Base-by-base conservation (phyloP, 2,888 invertebrate species). In the Luperina testacea region DNA sequence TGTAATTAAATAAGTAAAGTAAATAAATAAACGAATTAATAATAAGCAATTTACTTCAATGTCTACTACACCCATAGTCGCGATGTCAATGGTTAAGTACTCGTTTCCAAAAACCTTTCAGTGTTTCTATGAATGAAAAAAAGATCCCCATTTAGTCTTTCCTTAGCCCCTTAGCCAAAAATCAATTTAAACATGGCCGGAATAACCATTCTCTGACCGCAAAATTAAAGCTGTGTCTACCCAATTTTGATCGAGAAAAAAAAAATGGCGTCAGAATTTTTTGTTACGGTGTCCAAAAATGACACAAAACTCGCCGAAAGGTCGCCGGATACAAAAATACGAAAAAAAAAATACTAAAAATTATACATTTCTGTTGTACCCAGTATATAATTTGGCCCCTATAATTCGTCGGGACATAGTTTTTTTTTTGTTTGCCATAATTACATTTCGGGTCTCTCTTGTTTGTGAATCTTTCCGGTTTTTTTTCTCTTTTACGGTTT, bases 351-450 rank as follows among this genome's bases (percentile, higher is more conserved):
- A 91, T 64, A 81, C 73, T 84, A 88, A 86, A 91, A 89, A 91
- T 92, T 91, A 92, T 90, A 83, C 80, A 82, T 75, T 77, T 86
- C 83, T 78, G 83, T 72, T 72, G 63, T 83, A 80, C 76, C 61
- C 42, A 74, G 86, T 86, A 88, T 95, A 95, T 95, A 95, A 95
- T 95, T 95, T 95, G 88, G 91, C 89, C 92, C 92, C 94, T 93
- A 94, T 95, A 95, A 95, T 95, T 94, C 92, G 91, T 81, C 90
- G 90, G 90, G 92, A 91, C 92, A 90, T 82, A 81, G 84, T 81
- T 90, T 87, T 90, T 88, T 45, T 90, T 90, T 90, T 90, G 90
- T 91, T 89, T 88, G 87, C 84, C 87, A 89, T 94, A 94, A 94
- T 94, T 93, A 93, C 86, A 91, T 87, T 90, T 90, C 82, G 91